Conservation (phyloP, 2,888 invertebrate species). For the Papilio gigon region DNA sequence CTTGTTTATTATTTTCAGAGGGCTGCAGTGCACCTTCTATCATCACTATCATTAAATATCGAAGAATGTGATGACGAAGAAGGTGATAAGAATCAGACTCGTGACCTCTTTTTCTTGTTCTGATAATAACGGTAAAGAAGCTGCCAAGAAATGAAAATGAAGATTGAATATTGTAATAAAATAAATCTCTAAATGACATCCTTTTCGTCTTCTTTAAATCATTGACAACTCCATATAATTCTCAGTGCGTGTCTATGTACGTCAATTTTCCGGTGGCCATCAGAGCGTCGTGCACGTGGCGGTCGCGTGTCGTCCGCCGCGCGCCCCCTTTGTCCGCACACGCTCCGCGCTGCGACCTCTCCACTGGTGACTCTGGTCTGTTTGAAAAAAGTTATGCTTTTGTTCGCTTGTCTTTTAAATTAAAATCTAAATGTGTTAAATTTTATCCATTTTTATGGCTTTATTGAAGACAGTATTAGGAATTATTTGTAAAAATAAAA, state of each 20-base stretch:
- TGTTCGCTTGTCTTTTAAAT: conserved; percentile 15
- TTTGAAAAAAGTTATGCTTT: conserved; percentile 30
- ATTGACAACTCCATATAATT: conserved; percentile 52
- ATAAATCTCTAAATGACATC: not conserved
- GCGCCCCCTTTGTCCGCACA: conserved; percentile 47
- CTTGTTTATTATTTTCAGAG: too few species aligned
- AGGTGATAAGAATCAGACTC: too few species aligned
- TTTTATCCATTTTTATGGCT: not conserved
- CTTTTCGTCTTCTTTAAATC: not conserved
- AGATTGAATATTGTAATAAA: not conserved
- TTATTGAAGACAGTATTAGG: too few species aligned
- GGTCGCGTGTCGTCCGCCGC: conserved; percentile 62
- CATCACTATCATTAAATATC: too few species aligned
- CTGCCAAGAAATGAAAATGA: not conserved
- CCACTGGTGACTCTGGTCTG: conserved; percentile 36
- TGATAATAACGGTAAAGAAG: not conserved
- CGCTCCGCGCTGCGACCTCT: conserved; percentile 29
- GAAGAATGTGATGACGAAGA: too few species aligned
- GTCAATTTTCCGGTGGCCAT: conserved; percentile 74
- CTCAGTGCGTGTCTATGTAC: conserved; percentile 51
- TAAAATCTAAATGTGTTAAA: conserved; percentile 13
- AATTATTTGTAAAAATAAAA: too few species aligned
- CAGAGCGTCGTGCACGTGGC: conserved; percentile 63
- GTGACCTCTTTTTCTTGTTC: too few species aligned
- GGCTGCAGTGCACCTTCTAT: too few species aligned